Conservation (phyloP, 1,140 invertebrate species). For the Lerema accius region DNA sequence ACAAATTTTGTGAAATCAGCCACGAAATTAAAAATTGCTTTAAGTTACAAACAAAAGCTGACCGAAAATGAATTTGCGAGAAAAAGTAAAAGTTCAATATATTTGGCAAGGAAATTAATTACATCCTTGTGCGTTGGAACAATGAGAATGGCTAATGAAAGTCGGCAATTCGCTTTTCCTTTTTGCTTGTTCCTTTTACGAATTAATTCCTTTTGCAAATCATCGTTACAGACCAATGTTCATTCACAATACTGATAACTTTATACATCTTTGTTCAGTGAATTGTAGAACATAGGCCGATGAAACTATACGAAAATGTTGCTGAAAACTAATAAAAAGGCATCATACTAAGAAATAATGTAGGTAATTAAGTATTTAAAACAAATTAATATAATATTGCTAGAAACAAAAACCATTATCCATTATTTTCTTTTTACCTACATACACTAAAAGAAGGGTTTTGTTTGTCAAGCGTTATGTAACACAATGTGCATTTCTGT, state of each 20-base stretch:
- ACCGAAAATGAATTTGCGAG: background rate
- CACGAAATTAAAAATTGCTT: background rate
- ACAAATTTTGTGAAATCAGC: background rate
- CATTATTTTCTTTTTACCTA: too few relatives aligned
- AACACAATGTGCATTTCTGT: too few relatives aligned
- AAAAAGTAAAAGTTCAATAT: background rate
- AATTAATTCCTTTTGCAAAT: constrained; percentile 27
- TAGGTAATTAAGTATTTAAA: too few relatives aligned
- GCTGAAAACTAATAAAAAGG: too few relatives aligned
- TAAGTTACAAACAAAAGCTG: background rate
- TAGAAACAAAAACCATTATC: too few relatives aligned
- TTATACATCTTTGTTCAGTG: background rate
- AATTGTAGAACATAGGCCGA: background rate
- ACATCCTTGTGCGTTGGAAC: constrained; percentile 4
- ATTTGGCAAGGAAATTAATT: constrained; percentile 3
- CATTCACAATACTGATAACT: background rate
- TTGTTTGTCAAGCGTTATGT: too few relatives aligned
- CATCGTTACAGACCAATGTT: constrained; percentile 16
- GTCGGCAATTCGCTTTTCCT: constrained; percentile 15
- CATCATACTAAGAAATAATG: too few relatives aligned
- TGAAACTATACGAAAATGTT: too few relatives aligned
- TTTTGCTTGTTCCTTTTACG: constrained; percentile 4
- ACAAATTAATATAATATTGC: too few relatives aligned
- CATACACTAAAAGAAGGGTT: too few relatives aligned
- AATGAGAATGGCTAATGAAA: constrained; percentile 15